A percentile compares a stretch with the other conserved stretches of the same genome.
Evolutionary conservation across 2,888 invertebrate species (phyloP).

Genomic region (Syrphus vitripennis): DNA sequence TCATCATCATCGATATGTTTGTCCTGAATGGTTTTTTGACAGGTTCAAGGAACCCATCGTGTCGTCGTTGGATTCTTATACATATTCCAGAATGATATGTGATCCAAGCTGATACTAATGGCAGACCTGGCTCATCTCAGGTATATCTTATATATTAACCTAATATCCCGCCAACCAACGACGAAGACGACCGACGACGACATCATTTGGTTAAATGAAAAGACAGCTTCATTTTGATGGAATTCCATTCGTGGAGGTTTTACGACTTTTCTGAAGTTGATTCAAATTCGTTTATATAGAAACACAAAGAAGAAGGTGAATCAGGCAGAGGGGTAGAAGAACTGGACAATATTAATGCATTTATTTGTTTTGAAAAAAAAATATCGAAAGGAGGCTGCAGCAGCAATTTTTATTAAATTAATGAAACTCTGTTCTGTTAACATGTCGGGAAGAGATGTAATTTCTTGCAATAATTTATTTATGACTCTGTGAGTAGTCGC

Average conservation of each 20-base stretch:
- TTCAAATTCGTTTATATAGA: no score
- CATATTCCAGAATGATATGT: constrained; percentile 59
- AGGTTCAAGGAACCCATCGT: constrained; percentile 63
- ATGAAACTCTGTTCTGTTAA: constrained; percentile 47
- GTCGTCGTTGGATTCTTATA: constrained; percentile 26
- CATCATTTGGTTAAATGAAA: constrained; percentile 25
- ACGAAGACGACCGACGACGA: no score
- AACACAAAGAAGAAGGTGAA: not conserved
- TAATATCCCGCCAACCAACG: no score
- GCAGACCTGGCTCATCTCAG: not conserved
- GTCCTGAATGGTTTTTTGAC: constrained; percentile 42
- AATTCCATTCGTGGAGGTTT: constrained; percentile 64
- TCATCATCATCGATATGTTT: not conserved
- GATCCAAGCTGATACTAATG: constrained; percentile 21
- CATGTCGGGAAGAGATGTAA: constrained; percentile 35
- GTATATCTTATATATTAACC: no score
- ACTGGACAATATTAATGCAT: constrained; percentile 43
- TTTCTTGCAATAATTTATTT: constrained; percentile 66
- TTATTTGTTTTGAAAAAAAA: constrained; percentile 22
- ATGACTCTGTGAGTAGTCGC: constrained; percentile 45
- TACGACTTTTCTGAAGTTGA: constrained; percentile 37
- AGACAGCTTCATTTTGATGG: constrained; percentile 68
- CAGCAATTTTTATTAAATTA: constrained; percentile 59
- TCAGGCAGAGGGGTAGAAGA: not conserved
- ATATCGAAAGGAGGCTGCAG: not conserved